Base-by-base conservation (phyloP, 2,797 vertebrate species). In the Ctenopoma multispine region DNA sequence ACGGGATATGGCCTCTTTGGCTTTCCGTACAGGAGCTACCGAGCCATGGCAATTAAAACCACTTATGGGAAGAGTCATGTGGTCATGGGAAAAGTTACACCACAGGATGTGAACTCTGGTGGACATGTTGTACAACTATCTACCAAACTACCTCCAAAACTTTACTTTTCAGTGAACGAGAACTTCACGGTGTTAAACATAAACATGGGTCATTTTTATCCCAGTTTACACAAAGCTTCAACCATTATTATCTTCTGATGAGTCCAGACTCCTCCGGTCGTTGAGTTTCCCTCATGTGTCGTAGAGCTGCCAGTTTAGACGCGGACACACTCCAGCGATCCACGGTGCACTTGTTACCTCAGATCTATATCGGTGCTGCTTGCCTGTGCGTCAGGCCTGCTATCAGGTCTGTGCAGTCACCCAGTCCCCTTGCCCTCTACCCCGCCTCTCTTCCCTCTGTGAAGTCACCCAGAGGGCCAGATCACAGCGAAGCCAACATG, bases 401-500 rank as follows among this genome's bases (percentile, higher is more conserved):
- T 83, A 83, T 84, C 66, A 1, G 41, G 79, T 38, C 60, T 36
- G 56, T 77, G 79, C 73, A 67, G 63, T 53, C 34, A 50, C 77
- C 31, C 34, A 1, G 1, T 3, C 13, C 7, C 23, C 56, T 36
- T 47, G 27, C 54, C 36, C 12, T 15, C n/a, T 48, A 3, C 18
- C 0, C 53, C 18, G 54, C 60, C 68, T 43, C 60, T 12, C 18
- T 29, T 20, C 68, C 64, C 70, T 3, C 38, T 67, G 55, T 69
- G 60, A 64, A 81, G 80, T 85, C 86, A 75, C 69, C 73, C 72
- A 80, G 65, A 81, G 83, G 71, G 71, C 76, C 73, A 61, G 80
- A 91, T 86, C 88, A 84, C 69, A 81, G 81, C 41, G 34, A 81
- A 72, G 79, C 77, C 70, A 75, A 91, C 91, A 94, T 93, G 90